Conservation (phyloP, 2,888 invertebrate genomes). For the Noctua comes region DNA sequence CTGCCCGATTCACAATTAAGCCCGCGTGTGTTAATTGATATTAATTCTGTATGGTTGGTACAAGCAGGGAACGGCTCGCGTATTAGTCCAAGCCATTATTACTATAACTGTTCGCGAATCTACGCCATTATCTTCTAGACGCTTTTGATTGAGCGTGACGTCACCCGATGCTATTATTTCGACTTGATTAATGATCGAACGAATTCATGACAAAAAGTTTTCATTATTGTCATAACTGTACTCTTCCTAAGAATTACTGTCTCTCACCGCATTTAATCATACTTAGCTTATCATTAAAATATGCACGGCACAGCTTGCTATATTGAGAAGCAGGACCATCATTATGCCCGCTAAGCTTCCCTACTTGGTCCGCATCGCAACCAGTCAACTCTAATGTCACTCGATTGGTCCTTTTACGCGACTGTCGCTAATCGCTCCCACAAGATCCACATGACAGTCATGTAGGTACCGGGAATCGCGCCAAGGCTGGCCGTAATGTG, state of each 20-base stretch:
- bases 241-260: background rate
- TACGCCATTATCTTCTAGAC: slow-evolving; percentile 53
- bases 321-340: background rate
- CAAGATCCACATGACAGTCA: slow-evolving; percentile 56
- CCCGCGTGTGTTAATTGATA: slow-evolving; percentile 90
- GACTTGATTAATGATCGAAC: slow-evolving; percentile 26
- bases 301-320: background rate
- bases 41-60: slow-evolving; percentile 87
- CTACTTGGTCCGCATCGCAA: slow-evolving; percentile 36
- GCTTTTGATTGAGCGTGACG: slow-evolving; percentile 59
- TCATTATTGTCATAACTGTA: slow-evolving; percentile 13
- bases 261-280: slow-evolving; percentile 5
- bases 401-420: slow-evolving; percentile 56
- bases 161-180: slow-evolving; percentile 54
- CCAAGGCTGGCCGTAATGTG: slow-evolving; percentile 83
- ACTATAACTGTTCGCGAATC: slow-evolving; percentile 54
- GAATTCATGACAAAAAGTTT: slow-evolving; percentile 21
- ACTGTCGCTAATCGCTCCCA: slow-evolving; percentile 59
- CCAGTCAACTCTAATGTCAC: slow-evolving; percentile 36
- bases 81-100: slow-evolving; percentile 52
- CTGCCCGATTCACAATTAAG: slow-evolving; percentile 89
- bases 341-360: slow-evolving; percentile 23
- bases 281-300: slow-evolving; percentile 1
- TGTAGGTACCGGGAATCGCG: slow-evolving; percentile 82
- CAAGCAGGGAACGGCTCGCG: slow-evolving; percentile 71